Evolutionary conservation across 2,113 vertebrate species (phyloP).

Genomic region (Clarias macrocephalus): DNA sequence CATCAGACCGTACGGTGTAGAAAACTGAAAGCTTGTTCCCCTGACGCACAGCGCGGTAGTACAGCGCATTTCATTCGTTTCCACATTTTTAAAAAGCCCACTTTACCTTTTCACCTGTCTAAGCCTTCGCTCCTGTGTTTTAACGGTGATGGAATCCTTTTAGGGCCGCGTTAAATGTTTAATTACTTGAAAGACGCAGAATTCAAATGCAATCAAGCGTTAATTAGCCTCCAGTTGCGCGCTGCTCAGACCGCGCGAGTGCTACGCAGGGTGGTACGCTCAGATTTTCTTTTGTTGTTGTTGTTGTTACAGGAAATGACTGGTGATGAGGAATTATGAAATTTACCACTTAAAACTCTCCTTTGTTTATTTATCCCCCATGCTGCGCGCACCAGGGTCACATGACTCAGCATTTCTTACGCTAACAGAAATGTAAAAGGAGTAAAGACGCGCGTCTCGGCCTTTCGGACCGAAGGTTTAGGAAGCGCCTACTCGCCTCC

Average conservation of each 20-base stretch:
- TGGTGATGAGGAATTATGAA: not conserved
- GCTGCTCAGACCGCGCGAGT: not conserved
- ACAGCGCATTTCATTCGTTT: not conserved
- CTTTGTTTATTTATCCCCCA: not conserved
- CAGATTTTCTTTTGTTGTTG: too few species aligned
- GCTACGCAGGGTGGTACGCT: not conserved
- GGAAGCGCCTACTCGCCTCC: too few species aligned
- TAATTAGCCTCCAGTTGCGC: not conserved
- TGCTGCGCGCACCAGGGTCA: not conserved
- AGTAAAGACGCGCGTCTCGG: not conserved
- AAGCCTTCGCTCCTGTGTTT: not conserved
- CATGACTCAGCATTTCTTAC: too few species aligned
- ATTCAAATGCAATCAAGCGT: not conserved
- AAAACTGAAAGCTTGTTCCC: fast-evolving
- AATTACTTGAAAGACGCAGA: not conserved
- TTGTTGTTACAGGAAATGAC: not conserved
- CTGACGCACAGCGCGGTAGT: not conserved
- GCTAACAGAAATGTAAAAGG: not conserved
- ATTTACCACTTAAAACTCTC: not conserved
- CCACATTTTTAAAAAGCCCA: not conserved
- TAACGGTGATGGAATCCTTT: not conserved
- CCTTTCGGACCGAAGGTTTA: not conserved
- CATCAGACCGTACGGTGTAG: not conserved
- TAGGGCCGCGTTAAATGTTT: not conserved
- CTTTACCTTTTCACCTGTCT: not conserved